These are phyloP conservation scores for Magallana ariakensis DNA, from an alignment of 1,140 invertebrate genomes.

Conservation along the genomic window DNA sequence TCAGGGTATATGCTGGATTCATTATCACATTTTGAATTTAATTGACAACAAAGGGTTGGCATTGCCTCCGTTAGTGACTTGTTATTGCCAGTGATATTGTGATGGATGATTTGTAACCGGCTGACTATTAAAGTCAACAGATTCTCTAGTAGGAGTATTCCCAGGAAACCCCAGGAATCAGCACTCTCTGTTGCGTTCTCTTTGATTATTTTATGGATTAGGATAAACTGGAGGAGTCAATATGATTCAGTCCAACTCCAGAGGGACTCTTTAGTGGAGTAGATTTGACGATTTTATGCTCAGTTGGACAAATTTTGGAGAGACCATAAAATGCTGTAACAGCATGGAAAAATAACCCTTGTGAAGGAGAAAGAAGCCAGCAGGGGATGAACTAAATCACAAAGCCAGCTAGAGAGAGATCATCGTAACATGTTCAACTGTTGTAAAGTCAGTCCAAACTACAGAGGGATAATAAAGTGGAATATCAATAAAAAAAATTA, in stretches of 20 bases:
- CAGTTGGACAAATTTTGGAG: slow-evolving; percentile 21
- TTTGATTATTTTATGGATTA: slow-evolving; percentile 28
- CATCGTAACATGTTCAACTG: background rate
- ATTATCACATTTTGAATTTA: slow-evolving; percentile 26
- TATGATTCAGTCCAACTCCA: background rate
- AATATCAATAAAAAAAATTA: background rate
- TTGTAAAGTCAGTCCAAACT: background rate
- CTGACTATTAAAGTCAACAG: slow-evolving; percentile 3
- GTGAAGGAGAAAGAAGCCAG: background rate
- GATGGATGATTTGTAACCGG: background rate
- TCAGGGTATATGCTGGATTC: background rate
- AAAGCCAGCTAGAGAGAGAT: too few relatives aligned
- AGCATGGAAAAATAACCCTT: background rate
- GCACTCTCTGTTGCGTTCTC: background rate
- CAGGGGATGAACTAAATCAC: background rate
- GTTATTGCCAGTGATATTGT: background rate
- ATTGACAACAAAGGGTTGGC: slow-evolving; percentile 6
- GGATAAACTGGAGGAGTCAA: background rate
- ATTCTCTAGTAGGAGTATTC: background rate
- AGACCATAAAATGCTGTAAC: slow-evolving; percentile 16
- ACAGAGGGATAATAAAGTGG: background rate
- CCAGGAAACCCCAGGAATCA: background rate
- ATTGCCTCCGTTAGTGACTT: background rate
- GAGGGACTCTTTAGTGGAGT: slow-evolving; percentile 15
- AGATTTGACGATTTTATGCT: slow-evolving; percentile 18